Evolutionary conservation across 2,797 vertebrate species (phyloP).

Genomic region (Hirundo rustica): DNA sequence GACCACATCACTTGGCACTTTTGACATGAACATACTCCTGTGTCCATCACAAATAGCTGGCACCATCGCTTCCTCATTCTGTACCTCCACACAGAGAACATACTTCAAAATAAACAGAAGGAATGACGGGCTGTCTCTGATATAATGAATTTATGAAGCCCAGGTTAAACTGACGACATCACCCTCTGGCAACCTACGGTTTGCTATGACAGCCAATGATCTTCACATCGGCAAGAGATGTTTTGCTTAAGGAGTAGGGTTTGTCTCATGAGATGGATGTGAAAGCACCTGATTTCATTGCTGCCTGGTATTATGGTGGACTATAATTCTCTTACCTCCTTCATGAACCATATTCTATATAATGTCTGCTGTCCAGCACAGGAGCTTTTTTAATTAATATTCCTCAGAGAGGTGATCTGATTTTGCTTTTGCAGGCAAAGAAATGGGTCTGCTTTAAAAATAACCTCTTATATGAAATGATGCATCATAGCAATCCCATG

Average conservation of each 20-base stretch:
- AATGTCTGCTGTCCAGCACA: slow-evolving; percentile 21
- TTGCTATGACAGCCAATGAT: neutral
- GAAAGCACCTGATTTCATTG: neutral
- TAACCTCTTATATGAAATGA: slow-evolving; percentile 37
- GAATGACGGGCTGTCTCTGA: neutral
- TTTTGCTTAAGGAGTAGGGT: neutral
- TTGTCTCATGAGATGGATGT: neutral
- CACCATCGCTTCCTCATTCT: neutral
- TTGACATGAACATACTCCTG: neutral
- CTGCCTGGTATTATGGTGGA: neutral
- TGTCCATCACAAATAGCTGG: neutral
- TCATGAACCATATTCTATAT: slow-evolving; percentile 3
- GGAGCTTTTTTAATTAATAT: slow-evolving; percentile 6
- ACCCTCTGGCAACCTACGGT: neutral
- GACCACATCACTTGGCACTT: neutral
- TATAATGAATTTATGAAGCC: neutral
- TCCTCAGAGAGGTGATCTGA: slow-evolving; percentile 54
- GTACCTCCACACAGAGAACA: neutral
- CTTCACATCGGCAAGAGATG: neutral
- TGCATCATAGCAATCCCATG: slow-evolving; percentile 13
- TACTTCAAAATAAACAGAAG: neutral
- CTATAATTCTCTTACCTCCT: slow-evolving; percentile 1
- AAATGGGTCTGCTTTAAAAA: slow-evolving; percentile 53
- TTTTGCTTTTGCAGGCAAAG: slow-evolving; percentile 47
- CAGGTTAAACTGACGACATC: neutral